Base-by-base conservation (phyloP, 1,140 invertebrate genomes). In the Apolygus lucorum region DNA sequence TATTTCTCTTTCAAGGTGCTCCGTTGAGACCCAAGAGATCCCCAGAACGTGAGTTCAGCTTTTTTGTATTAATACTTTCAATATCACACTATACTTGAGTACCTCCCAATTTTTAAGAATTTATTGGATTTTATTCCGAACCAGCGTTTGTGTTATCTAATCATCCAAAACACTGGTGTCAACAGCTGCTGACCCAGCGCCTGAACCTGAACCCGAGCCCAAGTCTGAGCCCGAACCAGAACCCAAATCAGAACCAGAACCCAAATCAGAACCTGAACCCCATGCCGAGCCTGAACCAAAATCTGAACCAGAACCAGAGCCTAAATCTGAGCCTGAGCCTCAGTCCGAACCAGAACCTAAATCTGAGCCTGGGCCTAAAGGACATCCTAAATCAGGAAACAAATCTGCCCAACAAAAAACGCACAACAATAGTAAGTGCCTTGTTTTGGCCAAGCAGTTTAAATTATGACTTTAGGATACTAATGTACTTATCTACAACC, bases 171-270 rank as follows among this genome's bases (percentile, higher is more conserved):
- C n/a, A n/a, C n/a, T n/a, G n/a, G n/a, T n/a, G n/a, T n/a, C n/a
- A n/a, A n/a, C n/a, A n/a, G n/a, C n/a, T n/a, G n/a, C 80, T 0
- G 76, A 77, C 73, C 75, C 79, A 0, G 75, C 75, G 29, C 66
- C 74, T n/a, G 71, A 79, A 70, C 71, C 76, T 17, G 72, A 77
- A 70, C 74, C 75, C 4, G 75, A 75, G 59, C 73, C 73, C 24
- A 73, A 74, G 65, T 75, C 73, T 11, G 78, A 81, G 73, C 75
- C 78, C 0, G 78, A 81, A 63, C 78, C 83, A 0, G 77, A 82
- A 74, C 80, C 82, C 0, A 78, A 80, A 72, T 78, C 82, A 0
- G 81, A 80, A 75, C 76, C 82, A 68, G 79, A 82, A 69, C 78
- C 80, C 0, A 76, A 81, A 73, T 78, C 81, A 1, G 78, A 78